Evolutionary conservation across 1,140 invertebrate genomes (phyloP).

Genomic region (Drosophila elegans): DNA sequence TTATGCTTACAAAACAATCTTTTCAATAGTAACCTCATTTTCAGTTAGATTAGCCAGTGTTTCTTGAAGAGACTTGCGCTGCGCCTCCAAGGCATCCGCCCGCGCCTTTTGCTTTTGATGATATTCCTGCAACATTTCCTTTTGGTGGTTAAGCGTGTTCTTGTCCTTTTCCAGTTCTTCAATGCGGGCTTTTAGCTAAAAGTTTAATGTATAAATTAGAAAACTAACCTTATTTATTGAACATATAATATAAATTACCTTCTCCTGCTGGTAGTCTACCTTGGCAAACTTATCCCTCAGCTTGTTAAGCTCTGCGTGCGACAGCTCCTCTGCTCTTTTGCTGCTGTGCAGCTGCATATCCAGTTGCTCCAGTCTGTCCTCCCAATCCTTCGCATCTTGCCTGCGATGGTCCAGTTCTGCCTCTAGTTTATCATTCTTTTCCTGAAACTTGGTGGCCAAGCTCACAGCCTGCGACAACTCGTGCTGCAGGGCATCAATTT

Average conservation of each 20-base stretch:
- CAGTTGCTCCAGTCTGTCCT: slow-evolving; percentile 62
- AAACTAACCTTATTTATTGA: background rate
- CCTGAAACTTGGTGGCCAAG: slow-evolving; percentile 75
- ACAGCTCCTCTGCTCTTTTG: slow-evolving; percentile 65
- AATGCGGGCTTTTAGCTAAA: slow-evolving; percentile 56
- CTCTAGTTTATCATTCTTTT: slow-evolving; percentile 76
- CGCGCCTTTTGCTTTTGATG: slow-evolving; percentile 78
- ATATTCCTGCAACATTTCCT: slow-evolving; percentile 80
- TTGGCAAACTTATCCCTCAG: slow-evolving; percentile 74
- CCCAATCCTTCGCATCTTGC: slow-evolving; percentile 39
- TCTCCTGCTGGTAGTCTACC: slow-evolving; percentile 73
- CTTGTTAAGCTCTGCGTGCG: slow-evolving; percentile 71
- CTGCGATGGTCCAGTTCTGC: slow-evolving; percentile 48
- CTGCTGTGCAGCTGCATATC: slow-evolving; percentile 71
- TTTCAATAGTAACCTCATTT: slow-evolving; percentile 55
- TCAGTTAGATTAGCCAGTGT: slow-evolving; percentile 69
- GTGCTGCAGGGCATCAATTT: slow-evolving; percentile 65
- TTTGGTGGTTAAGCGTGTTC: slow-evolving; percentile 60
- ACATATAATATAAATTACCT: slow-evolving; percentile 26
- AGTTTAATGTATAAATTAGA: background rate
- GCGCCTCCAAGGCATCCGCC: slow-evolving; percentile 66
- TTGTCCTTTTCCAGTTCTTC: slow-evolving; percentile 74
- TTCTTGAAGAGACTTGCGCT: slow-evolving; percentile 75
- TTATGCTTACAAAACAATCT: background rate
- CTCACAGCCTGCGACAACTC: slow-evolving; percentile 73